Evolutionary conservation across 2,888 invertebrate species (phyloP).

Genomic region (Girardia tigrina): DNA sequence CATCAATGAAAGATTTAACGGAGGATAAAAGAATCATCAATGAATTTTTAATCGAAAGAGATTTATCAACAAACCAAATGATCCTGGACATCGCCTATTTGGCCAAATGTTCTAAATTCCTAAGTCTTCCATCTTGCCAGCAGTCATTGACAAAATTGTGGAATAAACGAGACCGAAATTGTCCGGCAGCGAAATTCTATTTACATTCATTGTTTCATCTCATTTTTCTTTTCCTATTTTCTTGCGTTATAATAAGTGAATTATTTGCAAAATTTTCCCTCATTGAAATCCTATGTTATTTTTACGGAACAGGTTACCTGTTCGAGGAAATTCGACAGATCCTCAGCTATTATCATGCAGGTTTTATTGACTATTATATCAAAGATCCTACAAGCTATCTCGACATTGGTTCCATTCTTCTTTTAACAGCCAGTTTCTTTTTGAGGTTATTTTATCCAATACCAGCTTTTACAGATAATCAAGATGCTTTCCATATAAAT

Average conservation of each 20-base stretch:
- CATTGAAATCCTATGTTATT: not conserved
- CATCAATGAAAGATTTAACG: not conserved
- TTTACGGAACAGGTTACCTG: slow-evolving; percentile 25
- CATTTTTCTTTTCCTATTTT: slow-evolving; percentile 27
- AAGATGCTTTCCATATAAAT: not conserved
- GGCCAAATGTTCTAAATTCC: slow-evolving; percentile 24
- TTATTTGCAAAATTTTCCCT: not conserved
- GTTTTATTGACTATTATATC: not conserved
- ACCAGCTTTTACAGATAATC: not conserved
- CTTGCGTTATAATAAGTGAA: not conserved
- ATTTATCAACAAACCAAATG: not conserved
- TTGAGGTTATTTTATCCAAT: not conserved
- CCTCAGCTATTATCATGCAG: not conserved
- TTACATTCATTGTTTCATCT: slow-evolving; percentile 9
- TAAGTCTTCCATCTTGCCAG: slow-evolving; percentile 27
- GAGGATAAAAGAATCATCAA: not conserved
- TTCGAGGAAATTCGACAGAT: not conserved
- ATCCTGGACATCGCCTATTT: slow-evolving; percentile 15
- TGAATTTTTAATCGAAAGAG: not conserved
- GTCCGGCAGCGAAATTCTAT: not conserved
- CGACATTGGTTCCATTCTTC: not conserved
- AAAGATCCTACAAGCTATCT: not conserved
- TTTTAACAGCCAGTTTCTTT: not conserved
- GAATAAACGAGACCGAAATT: not conserved
- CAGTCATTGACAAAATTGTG: slow-evolving; percentile 2